Evolutionary conservation across 2,113 vertebrate genomes (phyloP).

Genomic region (Physeter macrocephalus): DNA sequence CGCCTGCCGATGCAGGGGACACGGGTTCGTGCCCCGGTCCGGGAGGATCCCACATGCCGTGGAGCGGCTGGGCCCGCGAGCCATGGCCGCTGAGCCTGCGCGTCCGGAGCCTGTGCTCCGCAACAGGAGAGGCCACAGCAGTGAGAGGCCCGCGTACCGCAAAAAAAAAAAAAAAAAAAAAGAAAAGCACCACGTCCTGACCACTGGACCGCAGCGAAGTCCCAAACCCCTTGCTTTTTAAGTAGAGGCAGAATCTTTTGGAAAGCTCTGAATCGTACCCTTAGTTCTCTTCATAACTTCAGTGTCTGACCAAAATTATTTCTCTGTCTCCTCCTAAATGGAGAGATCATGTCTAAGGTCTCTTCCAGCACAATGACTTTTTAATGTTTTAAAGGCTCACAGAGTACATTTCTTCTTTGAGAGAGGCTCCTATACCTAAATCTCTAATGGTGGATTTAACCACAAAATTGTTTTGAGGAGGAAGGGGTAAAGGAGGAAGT

Average conservation of each 20-base stretch:
- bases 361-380: not conserved
- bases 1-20: too few relatives aligned
- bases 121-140: too few relatives aligned
- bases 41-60: too few relatives aligned
- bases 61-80: too few relatives aligned
- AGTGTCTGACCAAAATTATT: not conserved
- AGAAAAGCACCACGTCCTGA: not conserved
- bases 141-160: too few relatives aligned
- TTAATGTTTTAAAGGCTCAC: not conserved
- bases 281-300: not conserved
- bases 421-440: not conserved
- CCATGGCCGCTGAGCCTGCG: too few relatives aligned
- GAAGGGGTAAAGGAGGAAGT: not conserved
- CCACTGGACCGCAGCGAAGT: not conserved
- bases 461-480: not conserved
- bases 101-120: too few relatives aligned
- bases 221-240: not conserved
- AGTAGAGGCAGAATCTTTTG: not conserved
- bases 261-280: not conserved
- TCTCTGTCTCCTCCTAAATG: not conserved
- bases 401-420: not conserved
- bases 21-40: too few relatives aligned
- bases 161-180: too few relatives aligned
- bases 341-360: not conserved
- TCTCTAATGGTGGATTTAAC: not conserved